Base-by-base conservation (phyloP, 37 sponge, comb jelly and placozoan species). In the Aplysina aerophoba region DNA sequence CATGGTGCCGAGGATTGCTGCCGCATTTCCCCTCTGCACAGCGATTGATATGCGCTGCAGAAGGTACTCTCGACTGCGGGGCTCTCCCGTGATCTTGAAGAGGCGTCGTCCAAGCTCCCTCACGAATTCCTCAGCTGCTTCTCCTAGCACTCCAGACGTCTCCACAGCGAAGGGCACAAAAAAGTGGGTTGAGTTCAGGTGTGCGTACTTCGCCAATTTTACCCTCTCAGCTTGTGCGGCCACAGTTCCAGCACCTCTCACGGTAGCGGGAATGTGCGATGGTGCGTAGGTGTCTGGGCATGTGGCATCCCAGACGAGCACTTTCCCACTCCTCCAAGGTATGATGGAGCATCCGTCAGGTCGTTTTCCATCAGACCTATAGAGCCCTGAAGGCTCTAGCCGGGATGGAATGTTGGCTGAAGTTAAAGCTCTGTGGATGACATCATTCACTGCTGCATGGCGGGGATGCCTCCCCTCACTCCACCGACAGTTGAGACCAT, bases 291-390 rank as follows among this genome's bases (percentile, higher is more conserved):
- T 81, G 81, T 81, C 81, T 31, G 25, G 55, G 81, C 81, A 81
- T 57, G 81, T 81, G 31, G 81, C 81, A 81, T 81, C 81, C 81
- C 58, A 81, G 28, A 81, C 81, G 25, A 81, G 60, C 27, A 55
- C 15, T 55, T 81, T 81, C 34, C 81, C 81, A 27, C 27, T 28
- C 56, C 25, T 57, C 81, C 59, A 55, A 15, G 81, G 81, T 25
- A 80, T 33, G 27, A 56, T 55, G 27, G 78, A 75, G 27, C 25
- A 27, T 39, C 53, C 53, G 38, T 37, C 78, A 38, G 78, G 79
- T 55, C 81, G 25, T 56, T 56, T 80, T 27, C 81, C 81, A 80
- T 80, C 81, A 55, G 57, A 55, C 33, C 81, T 35, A 40, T 25
- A 25, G 25, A 75, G 11, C 27, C 78, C 78, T 27, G 19, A 35